Conservation (phyloP, 2,888 invertebrate species). For the Amiota minor region DNA sequence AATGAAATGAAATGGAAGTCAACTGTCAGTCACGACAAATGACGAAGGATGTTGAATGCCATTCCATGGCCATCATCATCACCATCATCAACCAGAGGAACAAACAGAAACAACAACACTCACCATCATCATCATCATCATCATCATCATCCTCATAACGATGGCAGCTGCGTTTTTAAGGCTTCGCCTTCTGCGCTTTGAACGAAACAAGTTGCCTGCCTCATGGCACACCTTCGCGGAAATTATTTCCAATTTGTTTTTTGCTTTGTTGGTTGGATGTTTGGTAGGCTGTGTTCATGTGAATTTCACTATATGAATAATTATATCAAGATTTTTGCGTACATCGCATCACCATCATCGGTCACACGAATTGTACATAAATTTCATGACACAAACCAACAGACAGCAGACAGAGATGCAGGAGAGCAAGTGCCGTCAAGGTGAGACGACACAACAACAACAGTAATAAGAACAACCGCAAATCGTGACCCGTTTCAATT, state of each 20-base stretch:
- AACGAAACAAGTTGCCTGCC: conserved; percentile 6
- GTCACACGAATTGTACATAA: neutral
- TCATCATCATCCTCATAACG: conserved; percentile 1
- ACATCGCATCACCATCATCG: conserved; percentile 16
- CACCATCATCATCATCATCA: neutral
- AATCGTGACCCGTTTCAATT: conserved; percentile 21
- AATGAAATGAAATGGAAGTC: neutral
- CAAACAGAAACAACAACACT: neutral
- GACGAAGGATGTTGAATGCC: conserved; percentile 30
- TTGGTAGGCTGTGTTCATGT: neutral
- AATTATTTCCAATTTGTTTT: conserved; percentile 19
- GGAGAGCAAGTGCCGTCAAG: conserved; percentile 14
- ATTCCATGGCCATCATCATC: conserved; percentile 13
- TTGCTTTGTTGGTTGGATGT: conserved; percentile 21
- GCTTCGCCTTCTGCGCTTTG: too few species aligned
- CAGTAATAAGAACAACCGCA: conserved; percentile 16
- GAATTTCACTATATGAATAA: conserved; percentile 56
- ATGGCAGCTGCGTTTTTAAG: neutral
- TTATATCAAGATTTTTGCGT: conserved; percentile 60
- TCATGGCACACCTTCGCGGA: conserved; percentile 27
- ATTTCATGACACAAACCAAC: neutral
- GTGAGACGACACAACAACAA: conserved; percentile 8
- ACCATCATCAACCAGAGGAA: neutral
- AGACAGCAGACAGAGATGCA: neutral
- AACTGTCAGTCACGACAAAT: conserved; percentile 50